phyloP scores from a whole-genome alignment of 1,140 invertebrate genomes.

The Drosophila fuyamai region DNA sequence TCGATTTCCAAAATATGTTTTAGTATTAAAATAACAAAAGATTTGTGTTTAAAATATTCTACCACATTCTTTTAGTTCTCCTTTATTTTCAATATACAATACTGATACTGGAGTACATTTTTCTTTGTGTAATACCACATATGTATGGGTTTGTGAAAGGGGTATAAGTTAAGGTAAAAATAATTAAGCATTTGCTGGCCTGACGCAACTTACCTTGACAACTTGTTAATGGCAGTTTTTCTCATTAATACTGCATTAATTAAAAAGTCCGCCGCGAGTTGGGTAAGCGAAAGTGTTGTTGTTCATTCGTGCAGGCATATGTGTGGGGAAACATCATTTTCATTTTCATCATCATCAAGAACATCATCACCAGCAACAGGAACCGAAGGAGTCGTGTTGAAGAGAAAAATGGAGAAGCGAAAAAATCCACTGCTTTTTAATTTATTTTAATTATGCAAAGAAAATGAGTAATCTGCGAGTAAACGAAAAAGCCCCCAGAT shows the following conservation, averaged over 20 bases:
- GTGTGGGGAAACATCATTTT: slow-evolving; percentile 54
- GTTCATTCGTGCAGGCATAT: slow-evolving; percentile 16
- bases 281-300: slow-evolving; percentile 26
- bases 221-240: slow-evolving; percentile 90
- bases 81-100: too few species aligned
- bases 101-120: background rate
- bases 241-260: slow-evolving; percentile 91
- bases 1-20: too few species aligned
- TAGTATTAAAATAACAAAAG: too few species aligned
- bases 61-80: too few species aligned
- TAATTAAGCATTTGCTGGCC: slow-evolving; percentile 64
- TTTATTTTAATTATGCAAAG: slow-evolving; percentile 49
- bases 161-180: slow-evolving; percentile 55
- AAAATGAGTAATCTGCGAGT: slow-evolving; percentile 15
- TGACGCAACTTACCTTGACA: slow-evolving; percentile 86
- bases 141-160: slow-evolving; percentile 11
- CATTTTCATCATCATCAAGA: slow-evolving; percentile 19
- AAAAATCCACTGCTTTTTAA: slow-evolving; percentile 47
- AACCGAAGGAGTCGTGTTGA: slow-evolving; percentile 7
- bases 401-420: slow-evolving; percentile 9
- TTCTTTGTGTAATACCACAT: background rate
- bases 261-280: slow-evolving; percentile 84
- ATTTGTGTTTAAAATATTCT: too few species aligned
- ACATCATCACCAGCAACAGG: slow-evolving; percentile 23
- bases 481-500: slow-evolving; percentile 8